phyloP scores from a whole-genome alignment of 2,113 vertebrate species.

The Dipodomys ordii region DNA sequence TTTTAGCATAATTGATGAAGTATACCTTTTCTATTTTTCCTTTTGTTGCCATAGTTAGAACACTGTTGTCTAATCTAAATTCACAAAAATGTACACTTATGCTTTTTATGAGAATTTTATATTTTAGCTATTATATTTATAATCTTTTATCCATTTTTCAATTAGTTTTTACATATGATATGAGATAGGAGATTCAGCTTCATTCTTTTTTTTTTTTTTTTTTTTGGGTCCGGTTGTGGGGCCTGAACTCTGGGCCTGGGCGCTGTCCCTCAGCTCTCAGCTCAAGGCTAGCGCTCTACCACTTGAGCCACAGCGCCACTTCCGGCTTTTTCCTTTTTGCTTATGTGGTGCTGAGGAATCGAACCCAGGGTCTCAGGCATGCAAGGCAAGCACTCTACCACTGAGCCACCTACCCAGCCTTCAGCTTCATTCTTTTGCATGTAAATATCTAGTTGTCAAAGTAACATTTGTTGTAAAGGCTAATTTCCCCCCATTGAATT shows the following conservation, averaged over 20 bases:
- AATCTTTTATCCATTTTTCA: background rate
- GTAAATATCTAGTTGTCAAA: background rate
- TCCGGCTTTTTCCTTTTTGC: no score
- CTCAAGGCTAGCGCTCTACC: no score
- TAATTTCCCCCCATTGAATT: background rate
- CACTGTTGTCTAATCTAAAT: background rate
- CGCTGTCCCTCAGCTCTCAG: no score
- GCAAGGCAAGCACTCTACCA: no score
- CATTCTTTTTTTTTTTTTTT: background rate
- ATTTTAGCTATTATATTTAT: background rate
- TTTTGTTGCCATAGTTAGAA: background rate
- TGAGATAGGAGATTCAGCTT: background rate
- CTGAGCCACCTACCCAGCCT: no score
- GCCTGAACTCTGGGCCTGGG: no score
- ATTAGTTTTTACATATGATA: background rate
- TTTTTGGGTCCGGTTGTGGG: no score
- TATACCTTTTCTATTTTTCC: background rate
- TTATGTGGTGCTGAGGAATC: no score
- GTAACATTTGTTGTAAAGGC: background rate
- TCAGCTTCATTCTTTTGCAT: slow-evolving; percentile 23
- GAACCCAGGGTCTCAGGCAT: no score
- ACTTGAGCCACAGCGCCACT: no score
- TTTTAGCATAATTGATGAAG: slow-evolving; percentile 24
- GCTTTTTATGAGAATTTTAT: slow-evolving; percentile 34
- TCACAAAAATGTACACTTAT: background rate